These are phyloP conservation scores for Alligator mississippiensis DNA, from an alignment of 2,113 vertebrate genomes.

Conservation along the genomic window DNA sequence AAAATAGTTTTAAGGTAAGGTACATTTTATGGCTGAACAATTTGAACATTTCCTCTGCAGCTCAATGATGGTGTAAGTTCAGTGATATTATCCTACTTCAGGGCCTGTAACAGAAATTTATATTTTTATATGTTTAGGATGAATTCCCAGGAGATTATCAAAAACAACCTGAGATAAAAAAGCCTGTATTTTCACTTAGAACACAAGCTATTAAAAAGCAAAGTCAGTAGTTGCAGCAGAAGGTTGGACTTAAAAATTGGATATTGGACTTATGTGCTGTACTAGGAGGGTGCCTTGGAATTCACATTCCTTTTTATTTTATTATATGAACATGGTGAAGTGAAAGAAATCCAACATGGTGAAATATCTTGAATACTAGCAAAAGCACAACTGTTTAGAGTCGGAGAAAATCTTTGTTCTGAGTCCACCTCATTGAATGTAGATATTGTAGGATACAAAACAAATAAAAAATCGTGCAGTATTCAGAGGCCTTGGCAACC, in stretches of 20 bases:
- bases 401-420: slow-evolving; percentile 42
- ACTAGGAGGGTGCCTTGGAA: slow-evolving; percentile 5
- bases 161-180: slow-evolving; percentile 34
- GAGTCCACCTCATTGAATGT: slow-evolving; percentile 55
- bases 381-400: slow-evolving; percentile 23
- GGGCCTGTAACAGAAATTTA: slow-evolving; percentile 14
- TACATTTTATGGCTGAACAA: neutral
- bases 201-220: neutral
- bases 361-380: neutral
- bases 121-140: slow-evolving; percentile 14
- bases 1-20: neutral
- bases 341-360: neutral
- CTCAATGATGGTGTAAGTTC: neutral
- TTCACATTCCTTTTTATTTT: neutral
- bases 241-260: neutral
- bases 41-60: neutral
- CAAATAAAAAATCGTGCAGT: slow-evolving; percentile 9
- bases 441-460: slow-evolving; percentile 35
- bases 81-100: neutral
- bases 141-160: slow-evolving; percentile 46
- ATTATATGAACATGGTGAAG: neutral
- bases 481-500: slow-evolving; percentile 22
- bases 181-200: neutral
- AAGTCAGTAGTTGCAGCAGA: neutral
- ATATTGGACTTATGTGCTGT: neutral